phyloP scores from a whole-genome alignment of 1,140 invertebrate genomes.

The Sipha flava region DNA sequence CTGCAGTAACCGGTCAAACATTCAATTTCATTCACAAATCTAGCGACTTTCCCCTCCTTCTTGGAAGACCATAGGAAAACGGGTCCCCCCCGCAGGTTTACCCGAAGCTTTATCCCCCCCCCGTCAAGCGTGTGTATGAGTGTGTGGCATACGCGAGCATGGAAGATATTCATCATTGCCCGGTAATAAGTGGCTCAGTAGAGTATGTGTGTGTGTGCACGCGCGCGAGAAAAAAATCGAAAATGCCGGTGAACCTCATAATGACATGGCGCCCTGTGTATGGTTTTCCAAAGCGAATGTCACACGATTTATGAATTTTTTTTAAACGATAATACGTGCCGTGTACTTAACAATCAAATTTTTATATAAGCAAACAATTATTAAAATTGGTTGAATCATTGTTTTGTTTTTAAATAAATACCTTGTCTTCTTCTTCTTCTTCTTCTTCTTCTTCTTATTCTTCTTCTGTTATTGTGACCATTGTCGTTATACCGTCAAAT shows the following conservation, averaged over 20 bases:
- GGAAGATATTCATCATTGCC: conserved; percentile 22
- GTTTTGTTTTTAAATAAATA: no score
- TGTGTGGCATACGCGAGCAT: neutral
- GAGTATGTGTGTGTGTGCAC: neutral
- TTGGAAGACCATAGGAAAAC: neutral
- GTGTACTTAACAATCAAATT: no score
- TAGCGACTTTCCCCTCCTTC: neutral
- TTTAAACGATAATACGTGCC: no score
- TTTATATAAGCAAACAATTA: no score
- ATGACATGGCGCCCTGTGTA: neutral
- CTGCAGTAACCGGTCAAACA: conserved; percentile 7
- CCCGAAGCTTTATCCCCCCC: neutral
- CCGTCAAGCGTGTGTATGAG: neutral
- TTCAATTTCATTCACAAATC: conserved; percentile 30
- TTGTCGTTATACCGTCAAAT: neutral
- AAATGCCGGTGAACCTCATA: neutral
- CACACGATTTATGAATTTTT: neutral
- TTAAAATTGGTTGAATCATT: no score
- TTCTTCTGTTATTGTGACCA: neutral
- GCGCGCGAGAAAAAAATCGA: neutral
- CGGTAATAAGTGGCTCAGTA: conserved; percentile 9
- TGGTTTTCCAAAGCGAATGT: neutral
- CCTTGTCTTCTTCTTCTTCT: neutral
- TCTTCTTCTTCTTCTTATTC: neutral
- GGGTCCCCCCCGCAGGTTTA: neutral